Evolutionary conservation across 1,140 invertebrate genomes (phyloP), one percentile per base, ranked within the genome.

Genomic region (Homarus americanus): DNA sequence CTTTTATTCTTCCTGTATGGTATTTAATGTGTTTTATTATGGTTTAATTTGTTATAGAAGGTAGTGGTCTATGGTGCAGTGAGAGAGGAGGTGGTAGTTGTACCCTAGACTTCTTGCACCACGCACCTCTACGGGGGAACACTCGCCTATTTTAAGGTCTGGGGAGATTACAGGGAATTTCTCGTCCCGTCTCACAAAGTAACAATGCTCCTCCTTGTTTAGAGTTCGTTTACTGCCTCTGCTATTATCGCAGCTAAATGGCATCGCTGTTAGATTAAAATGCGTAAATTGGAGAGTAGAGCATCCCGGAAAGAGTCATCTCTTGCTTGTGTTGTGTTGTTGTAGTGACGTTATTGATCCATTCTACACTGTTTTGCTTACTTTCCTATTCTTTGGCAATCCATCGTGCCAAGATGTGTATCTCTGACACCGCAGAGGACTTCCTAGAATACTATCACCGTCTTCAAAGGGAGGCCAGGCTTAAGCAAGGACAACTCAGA

Each of bases 341-440:
- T n/a, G n/a, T n/a, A n/a, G 2, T 53, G 17, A 0, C 38, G 44
- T 38, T 58, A n/a, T 63, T 38, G 32, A 36, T 38, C 41, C 0
- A 20, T 63, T 38, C 24, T 63, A 38, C 58, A 1, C 32, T 32
- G 4, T 17, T 82, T 63, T 63, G 40, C 34, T 34, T 49, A 44
- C 44, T 49, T 82, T 85, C 66, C 83, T 53, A 85, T 85, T 85
- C 66, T 85, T 75, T 85, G 83, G 66, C 83, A 85, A 85, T 85
- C 40, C 69, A 49, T 85, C 69, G 83, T 85, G 83, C 69, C 83
- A 85, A 85, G 83, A 85, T 85, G 40, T 66, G 83, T 85, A 85
- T 85, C 83, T 85, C 34, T 75, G 83, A 84, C 82, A 85, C 69
- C 36, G 83, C 38, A 15, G 83, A 85, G 83, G 83, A 73, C 83